These are phyloP conservation scores for Goniozus legneri DNA, from an alignment of 1,140 invertebrate species.

Conservation along the genomic window DNA sequence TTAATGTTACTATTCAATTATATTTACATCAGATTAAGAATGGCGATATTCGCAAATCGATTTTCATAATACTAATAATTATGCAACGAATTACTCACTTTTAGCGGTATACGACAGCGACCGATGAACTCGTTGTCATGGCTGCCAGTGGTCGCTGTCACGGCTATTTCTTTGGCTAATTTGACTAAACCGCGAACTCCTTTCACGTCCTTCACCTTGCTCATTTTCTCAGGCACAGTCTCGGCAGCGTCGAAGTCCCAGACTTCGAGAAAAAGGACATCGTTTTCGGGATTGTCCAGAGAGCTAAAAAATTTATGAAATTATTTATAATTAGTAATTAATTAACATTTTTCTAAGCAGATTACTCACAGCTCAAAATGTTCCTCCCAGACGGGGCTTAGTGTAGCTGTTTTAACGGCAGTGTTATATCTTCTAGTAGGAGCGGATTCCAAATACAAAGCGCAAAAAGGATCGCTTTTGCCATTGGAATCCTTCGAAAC, in stretches of 20 bases:
- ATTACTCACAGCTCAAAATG: constrained; percentile 91
- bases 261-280: constrained; percentile 69
- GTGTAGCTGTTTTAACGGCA: constrained; percentile 82
- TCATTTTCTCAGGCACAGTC: constrained; percentile 81
- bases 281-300: constrained; percentile 63
- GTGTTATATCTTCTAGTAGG: constrained; percentile 79
- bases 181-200: constrained; percentile 78
- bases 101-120: constrained; percentile 76
- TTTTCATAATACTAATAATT: no score
- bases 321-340: no score
- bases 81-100: no score
- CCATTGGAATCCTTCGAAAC: constrained; percentile 95
- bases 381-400: constrained; percentile 94
- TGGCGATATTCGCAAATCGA: no score
- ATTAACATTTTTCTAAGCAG: background rate
- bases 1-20: no score
- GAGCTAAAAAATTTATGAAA: constrained; percentile 51
- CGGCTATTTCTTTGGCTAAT: constrained; percentile 92
- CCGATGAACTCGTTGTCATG: constrained; percentile 96
- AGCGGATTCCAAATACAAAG: constrained; percentile 74
- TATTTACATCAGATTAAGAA: no score
- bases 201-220: constrained; percentile 79
- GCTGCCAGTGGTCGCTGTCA: constrained; percentile 88
- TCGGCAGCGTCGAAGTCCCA: constrained; percentile 89
- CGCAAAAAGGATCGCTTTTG: constrained; percentile 92